A percentile compares a stretch with the other conserved stretches of the same genome.
Conservation (phyloP, 2,797 vertebrate genomes). For the Sparus aurata region DNA sequence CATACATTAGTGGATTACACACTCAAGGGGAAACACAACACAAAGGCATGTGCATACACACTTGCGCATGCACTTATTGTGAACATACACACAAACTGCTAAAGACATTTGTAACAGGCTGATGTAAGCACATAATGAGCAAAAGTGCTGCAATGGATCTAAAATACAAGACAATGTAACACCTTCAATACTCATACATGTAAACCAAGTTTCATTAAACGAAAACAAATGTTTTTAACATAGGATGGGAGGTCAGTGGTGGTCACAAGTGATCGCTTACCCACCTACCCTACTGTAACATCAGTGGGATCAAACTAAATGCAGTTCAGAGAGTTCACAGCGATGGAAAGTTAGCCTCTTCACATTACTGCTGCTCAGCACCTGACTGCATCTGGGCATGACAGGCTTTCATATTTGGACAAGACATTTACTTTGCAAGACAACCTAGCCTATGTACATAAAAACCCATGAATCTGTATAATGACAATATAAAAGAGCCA, state of each 20-base stretch:
- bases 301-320: neutral
- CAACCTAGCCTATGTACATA: neutral
- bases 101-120: constrained; percentile 6
- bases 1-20: constrained; percentile 30
- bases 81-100: constrained; percentile 12
- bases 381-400: neutral
- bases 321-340: neutral
- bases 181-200: no score
- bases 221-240: no score
- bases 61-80: neutral
- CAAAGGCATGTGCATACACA: constrained; percentile 18
- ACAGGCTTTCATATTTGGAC: neutral
- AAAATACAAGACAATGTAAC: neutral
- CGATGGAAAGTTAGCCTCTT: neutral
- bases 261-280: neutral
- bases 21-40: constrained; percentile 20
- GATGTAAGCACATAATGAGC: neutral
- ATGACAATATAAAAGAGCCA: neutral
- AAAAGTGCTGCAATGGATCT: constrained; percentile 11
- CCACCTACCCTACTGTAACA: neutral
- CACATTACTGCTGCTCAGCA: neutral
- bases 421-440: neutral
- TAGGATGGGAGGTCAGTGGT: no score
- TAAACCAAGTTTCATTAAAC: no score
- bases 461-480: neutral